phyloP scores from a whole-genome alignment of 2,797 vertebrate species.

The Diplodus sargus region DNA sequence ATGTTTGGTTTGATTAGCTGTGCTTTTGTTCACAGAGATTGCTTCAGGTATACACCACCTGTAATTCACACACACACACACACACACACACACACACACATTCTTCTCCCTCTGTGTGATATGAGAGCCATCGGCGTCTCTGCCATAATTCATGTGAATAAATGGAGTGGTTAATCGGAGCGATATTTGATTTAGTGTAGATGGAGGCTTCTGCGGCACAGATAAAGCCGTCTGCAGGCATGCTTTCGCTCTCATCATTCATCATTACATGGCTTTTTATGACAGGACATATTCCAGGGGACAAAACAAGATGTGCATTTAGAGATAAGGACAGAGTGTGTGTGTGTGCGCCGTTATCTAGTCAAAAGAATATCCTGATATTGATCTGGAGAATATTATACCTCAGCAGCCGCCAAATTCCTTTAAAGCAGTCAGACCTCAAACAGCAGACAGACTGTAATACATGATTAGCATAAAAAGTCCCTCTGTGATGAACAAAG shows the following conservation, averaged over 20 bases:
- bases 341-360: constrained; percentile 14
- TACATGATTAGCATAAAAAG: constrained; percentile 3
- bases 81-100: constrained; percentile 42
- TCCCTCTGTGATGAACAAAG: constrained; percentile 4
- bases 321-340: constrained; percentile 35
- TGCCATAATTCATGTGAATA: constrained; percentile 72
- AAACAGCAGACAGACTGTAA: background rate
- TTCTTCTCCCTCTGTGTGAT: constrained; percentile 10
- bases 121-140: constrained; percentile 52
- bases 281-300: constrained; percentile 54
- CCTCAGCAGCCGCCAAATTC: background rate
- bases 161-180: constrained; percentile 69
- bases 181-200: constrained; percentile 72
- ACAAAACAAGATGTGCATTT: constrained; percentile 64
- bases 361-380: constrained; percentile 26
- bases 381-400: constrained; percentile 49
- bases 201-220: constrained; percentile 59
- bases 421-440: background rate
- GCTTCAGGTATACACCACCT: constrained; percentile 53
- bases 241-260: constrained; percentile 52
- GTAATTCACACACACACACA: constrained; percentile 49
- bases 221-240: constrained; percentile 65
- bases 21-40: constrained; percentile 46
- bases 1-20: constrained; percentile 60
- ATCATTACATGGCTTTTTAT: constrained; percentile 58